These are phyloP conservation scores for Tautogolabrus adspersus DNA, from an alignment of 2,113 vertebrate genomes.

Conservation along the genomic window DNA sequence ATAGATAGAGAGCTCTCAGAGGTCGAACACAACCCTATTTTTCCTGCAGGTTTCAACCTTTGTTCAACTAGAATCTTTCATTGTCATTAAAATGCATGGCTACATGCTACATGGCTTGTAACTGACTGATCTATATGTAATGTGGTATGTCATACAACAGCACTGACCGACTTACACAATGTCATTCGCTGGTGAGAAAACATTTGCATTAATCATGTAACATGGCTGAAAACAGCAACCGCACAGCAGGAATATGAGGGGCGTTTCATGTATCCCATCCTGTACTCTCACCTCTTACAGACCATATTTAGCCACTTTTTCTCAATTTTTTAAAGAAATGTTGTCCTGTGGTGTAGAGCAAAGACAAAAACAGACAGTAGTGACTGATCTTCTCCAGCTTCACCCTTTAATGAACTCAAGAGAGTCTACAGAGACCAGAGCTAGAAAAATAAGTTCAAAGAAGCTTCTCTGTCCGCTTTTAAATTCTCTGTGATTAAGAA, in stretches of 20 bases:
- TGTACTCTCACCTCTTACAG: neutral
- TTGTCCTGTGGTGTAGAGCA: constrained; percentile 23
- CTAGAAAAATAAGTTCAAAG: constrained; percentile 39
- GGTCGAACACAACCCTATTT: constrained; percentile 7
- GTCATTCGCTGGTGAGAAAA: constrained; percentile 29
- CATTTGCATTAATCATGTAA: constrained; percentile 32
- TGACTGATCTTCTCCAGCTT: constrained; percentile 35
- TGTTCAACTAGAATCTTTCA: neutral
- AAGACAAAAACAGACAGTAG: constrained; percentile 31
- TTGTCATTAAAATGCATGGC: constrained; percentile 44
- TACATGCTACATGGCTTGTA: constrained; percentile 24
- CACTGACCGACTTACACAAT: constrained; percentile 22
- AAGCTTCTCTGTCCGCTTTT: constrained; percentile 29
- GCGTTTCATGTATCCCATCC: constrained; percentile 3
- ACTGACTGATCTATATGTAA: constrained; percentile 39
- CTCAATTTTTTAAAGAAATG: neutral
- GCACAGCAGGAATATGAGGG: neutral
- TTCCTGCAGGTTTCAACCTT: constrained; percentile 24
- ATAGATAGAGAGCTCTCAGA: constrained; percentile 3
- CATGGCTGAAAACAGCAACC: neutral
- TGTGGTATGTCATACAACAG: constrained; percentile 30
- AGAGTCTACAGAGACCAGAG: constrained; percentile 39
- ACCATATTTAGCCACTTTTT: neutral
- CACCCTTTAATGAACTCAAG: constrained; percentile 43
- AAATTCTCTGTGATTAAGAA: constrained; percentile 36